Base-by-base conservation (phyloP, 2,113 vertebrate species). In the Mustelus asterias region DNA sequence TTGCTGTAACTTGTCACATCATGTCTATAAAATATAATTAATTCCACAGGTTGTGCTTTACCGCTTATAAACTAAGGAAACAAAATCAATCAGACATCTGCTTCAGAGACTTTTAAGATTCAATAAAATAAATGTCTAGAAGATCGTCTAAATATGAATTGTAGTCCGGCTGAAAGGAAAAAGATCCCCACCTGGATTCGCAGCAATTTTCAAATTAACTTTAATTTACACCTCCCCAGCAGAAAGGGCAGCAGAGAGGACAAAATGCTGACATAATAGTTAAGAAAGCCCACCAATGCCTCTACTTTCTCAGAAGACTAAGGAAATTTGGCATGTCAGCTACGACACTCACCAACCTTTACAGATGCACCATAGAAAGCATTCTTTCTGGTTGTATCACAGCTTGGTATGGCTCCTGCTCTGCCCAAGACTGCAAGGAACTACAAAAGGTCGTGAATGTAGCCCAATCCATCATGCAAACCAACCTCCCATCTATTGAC, bases 11-110 rank as follows among this genome's bases (percentile, higher is more conserved):
- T 24, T 95, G 37, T 76, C 69, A 72, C 44, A 72, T 72, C 44
- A 16, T 54, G 24, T 48, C 67, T 95, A 44, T 76, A 72, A 95
- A 95, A 95, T 95, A 37, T 95, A 95, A 72, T 95, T 95, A 95
- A 95, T 95, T 95, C 94, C 94, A 95, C 26, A 69, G 41, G 54
- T 72, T 72, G 10, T 95, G 65, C n/a, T 29, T 63, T n/a, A 65
- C 58, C 22, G 67, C 37, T 70, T 48, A 95, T 95, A 95, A 95
- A 70, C 69, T 72, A 8, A 26, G 67, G 60, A 93, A 67, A 24
- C 9, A 93, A 16, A 37, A 93, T 65, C n/a, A 92, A 92, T n/a
- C 60, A 93, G 89, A 93, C 88, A 92, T 37, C 60, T 93, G 18
- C 37, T 93, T 65, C 60, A 93, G 16, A 20, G 58, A 22, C 33